A percentile compares a stretch with the other conserved stretches of the same genome.
Evolutionary conservation across 2,797 vertebrate genomes (phyloP).

Genomic region (Podargus strigoides): DNA sequence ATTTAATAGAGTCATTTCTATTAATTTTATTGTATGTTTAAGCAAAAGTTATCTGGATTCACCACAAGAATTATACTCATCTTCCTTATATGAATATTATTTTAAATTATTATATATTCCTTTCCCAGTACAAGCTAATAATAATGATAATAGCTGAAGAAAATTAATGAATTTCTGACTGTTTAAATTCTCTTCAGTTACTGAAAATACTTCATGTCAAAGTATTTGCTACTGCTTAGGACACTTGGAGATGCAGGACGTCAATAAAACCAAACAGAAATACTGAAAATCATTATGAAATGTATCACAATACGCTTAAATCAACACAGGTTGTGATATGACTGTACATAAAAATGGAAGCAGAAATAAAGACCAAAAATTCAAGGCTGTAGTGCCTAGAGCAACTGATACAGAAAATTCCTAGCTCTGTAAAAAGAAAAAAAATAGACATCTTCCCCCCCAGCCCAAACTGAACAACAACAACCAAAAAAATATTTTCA

Average conservation of each 20-base stretch:
- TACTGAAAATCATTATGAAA: neutral
- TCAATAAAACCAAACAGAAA: neutral
- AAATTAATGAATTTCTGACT: neutral
- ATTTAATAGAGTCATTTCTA: neutral
- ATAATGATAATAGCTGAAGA: neutral
- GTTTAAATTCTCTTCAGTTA: neutral
- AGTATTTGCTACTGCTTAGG: neutral
- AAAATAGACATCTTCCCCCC: fast-evolving
- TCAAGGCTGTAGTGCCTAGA: neutral
- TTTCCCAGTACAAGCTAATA: neutral
- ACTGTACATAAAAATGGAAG: neutral
- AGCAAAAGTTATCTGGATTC: neutral
- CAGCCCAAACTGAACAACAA: too few relatives aligned
- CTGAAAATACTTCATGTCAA: neutral
- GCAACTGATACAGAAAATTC: neutral
- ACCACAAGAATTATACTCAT: neutral
- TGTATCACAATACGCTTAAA: neutral
- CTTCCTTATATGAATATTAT: neutral
- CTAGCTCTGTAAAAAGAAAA: neutral
- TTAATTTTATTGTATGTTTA: neutral
- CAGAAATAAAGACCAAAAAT: neutral
- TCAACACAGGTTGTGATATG: neutral
- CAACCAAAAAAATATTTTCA: neutral
- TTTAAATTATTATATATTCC: neutral
- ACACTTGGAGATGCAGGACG: neutral